Conservation (phyloP, 2,113 vertebrate genomes). For the Colistium nudipinnis region DNA sequence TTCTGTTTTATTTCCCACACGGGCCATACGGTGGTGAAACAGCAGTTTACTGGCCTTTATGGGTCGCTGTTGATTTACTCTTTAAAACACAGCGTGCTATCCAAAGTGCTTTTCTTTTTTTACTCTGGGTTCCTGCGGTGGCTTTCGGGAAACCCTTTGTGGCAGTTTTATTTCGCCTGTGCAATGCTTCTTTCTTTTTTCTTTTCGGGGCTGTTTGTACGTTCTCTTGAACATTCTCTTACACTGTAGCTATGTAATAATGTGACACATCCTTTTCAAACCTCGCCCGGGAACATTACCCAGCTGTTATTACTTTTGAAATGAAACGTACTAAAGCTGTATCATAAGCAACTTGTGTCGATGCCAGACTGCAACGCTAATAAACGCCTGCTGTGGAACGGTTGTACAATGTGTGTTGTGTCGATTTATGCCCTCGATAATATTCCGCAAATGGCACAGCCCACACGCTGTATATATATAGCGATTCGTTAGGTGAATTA, state of each 20-base stretch:
- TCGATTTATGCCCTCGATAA: no score
- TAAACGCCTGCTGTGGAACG: conserved; percentile 56
- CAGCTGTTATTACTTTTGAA: conserved; percentile 46
- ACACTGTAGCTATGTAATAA: conserved; percentile 44
- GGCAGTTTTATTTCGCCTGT: conserved; percentile 47
- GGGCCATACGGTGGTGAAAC: background rate
- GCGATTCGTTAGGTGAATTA: background rate
- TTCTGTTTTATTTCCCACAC: background rate
- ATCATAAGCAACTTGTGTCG: conserved; percentile 47
- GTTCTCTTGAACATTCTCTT: conserved; percentile 69
- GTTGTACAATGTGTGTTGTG: background rate
- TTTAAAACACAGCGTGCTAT: conserved; percentile 8
- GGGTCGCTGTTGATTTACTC: conserved; percentile 41
- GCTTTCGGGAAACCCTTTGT: conserved; percentile 18
- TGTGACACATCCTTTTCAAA: conserved; percentile 43
- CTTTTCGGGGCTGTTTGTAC: conserved; percentile 75
- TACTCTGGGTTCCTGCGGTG: conserved; percentile 17
- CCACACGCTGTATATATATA: background rate
- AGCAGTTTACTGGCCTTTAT: background rate
- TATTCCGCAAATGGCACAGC: background rate
- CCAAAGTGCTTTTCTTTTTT: conserved; percentile 1
- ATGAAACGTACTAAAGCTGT: conserved; percentile 32
- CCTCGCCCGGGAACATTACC: conserved; percentile 15
- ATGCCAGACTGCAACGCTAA: conserved; percentile 61
- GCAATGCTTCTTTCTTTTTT: conserved; percentile 57